phyloP scores from a whole-genome alignment of 1,140 invertebrate genomes.

The Drosophila biarmipes region DNA sequence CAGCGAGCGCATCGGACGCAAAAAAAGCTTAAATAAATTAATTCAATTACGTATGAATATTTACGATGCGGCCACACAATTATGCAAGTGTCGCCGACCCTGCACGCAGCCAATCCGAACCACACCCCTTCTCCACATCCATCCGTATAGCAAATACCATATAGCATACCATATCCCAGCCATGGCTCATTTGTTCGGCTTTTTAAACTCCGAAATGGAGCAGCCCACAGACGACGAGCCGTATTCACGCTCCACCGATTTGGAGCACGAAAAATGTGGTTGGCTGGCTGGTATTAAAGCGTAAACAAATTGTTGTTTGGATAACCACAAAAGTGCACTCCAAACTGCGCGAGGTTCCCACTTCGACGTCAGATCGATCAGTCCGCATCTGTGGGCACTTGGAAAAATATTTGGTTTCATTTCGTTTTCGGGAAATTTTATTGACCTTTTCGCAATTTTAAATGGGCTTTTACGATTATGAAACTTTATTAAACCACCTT shows the following conservation, averaged over 20 bases:
- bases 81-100: slow-evolving; percentile 71
- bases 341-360: slow-evolving; percentile 33
- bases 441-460: neutral
- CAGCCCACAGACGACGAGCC: slow-evolving; percentile 35
- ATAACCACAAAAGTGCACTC: slow-evolving; percentile 67
- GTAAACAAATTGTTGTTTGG: slow-evolving; percentile 46
- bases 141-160: neutral
- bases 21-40: slow-evolving; percentile 67
- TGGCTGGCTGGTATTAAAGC: slow-evolving; percentile 58
- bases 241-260: slow-evolving; percentile 66
- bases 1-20: slow-evolving; percentile 30
- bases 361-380: slow-evolving; percentile 25
- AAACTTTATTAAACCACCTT: neutral
- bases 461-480: neutral
- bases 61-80: slow-evolving; percentile 71
- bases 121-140: slow-evolving; percentile 10
- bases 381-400: slow-evolving; percentile 13
- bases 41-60: slow-evolving; percentile 79
- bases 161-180: slow-evolving; percentile 3
- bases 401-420: slow-evolving; percentile 9
- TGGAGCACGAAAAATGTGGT: slow-evolving; percentile 62
- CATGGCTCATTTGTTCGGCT: slow-evolving; percentile 69
- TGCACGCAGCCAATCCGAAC: slow-evolving; percentile 13
- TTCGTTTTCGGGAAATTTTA: no score
- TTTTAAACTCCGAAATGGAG: slow-evolving; percentile 52